phyloP scores from a whole-genome alignment of 2,888 invertebrate genomes.

The Apoda limacodes region DNA sequence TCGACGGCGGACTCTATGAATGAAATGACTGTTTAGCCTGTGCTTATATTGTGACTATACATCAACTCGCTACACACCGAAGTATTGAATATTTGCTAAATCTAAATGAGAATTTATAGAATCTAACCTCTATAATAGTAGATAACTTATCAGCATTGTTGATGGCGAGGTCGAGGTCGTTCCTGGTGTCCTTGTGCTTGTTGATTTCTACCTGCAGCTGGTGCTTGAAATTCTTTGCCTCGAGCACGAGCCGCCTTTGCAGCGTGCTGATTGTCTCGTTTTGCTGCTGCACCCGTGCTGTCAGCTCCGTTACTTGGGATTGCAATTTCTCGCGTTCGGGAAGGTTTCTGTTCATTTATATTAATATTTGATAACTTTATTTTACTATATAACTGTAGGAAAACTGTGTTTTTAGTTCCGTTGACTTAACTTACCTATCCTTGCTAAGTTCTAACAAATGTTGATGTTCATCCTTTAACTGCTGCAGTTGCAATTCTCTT shows the following conservation, averaged over 20 bases:
- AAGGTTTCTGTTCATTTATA: constrained; percentile 65
- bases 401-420: background rate
- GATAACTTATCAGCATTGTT: constrained; percentile 72
- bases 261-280: constrained; percentile 72
- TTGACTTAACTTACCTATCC: constrained; percentile 68
- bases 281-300: constrained; percentile 70
- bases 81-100: too few relatives aligned
- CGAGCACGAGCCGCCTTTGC: constrained; percentile 77
- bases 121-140: constrained; percentile 67
- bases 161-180: constrained; percentile 73
- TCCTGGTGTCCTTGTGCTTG: constrained; percentile 77
- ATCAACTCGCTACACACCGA: background rate
- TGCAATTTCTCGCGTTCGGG: constrained; percentile 80
- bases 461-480: constrained; percentile 76
- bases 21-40: too few relatives aligned
- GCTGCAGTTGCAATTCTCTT: constrained; percentile 75
- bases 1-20: too few relatives aligned
- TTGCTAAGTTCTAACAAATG: constrained; percentile 78
- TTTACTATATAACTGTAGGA: background rate
- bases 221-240: constrained; percentile 79
- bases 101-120: background rate
- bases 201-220: constrained; percentile 76
- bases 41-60: too few relatives aligned
- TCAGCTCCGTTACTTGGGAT: constrained; percentile 69
- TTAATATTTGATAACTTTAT: background rate